Base-by-base conservation (phyloP, 2,797 vertebrate genomes). In the Vireo griseus region DNA sequence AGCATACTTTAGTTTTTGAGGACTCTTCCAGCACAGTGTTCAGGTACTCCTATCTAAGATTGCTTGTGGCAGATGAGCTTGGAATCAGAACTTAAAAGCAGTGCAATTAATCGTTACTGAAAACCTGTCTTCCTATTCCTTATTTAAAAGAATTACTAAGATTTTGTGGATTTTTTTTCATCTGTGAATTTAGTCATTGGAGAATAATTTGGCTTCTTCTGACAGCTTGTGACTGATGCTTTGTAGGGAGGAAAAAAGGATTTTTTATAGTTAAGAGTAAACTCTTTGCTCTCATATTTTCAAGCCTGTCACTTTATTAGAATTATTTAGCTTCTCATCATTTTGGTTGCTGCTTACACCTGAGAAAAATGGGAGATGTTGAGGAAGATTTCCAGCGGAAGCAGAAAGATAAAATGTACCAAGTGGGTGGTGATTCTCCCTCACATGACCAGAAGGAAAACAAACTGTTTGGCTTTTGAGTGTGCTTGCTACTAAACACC, bases 381-480 rank as follows among this genome's bases (percentile, higher is more conserved):
- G 75, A 90, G 85, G 48, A 83, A 78, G 40, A 81, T 65, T 92
- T 92, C 71, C 18, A 59, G 75, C 74, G 92, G 94, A 94, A 96
- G 93, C 80, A 94, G 91, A 77, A 93, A 95, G 94, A 80, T 87
- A 90, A 95, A 96, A 92, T 93, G 93, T 94, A 79, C 80, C 84
- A 81, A 73, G 76, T 84, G 93, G 77, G 42, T 91, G 89, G 89
- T 96, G 91, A 95, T 94, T 95, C 91, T 95, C 88, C 79, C 93
- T 98, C 97, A 97, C 96, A 96, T 94, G 93, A 97, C 93, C 67
- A 91, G 72, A 78, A 83, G 94, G 47, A 81, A 95, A 94, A 91
- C 92, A 50, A 31, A 72, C 73, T 94, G 87, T 92, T 92, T 93
- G 96, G 90, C 90, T 92, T 85, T 96, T 92, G 94, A 84, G 94